Evolutionary conservation across 2,797 vertebrate species (phyloP).

Genomic region (Oceanodroma leucorhoa): DNA sequence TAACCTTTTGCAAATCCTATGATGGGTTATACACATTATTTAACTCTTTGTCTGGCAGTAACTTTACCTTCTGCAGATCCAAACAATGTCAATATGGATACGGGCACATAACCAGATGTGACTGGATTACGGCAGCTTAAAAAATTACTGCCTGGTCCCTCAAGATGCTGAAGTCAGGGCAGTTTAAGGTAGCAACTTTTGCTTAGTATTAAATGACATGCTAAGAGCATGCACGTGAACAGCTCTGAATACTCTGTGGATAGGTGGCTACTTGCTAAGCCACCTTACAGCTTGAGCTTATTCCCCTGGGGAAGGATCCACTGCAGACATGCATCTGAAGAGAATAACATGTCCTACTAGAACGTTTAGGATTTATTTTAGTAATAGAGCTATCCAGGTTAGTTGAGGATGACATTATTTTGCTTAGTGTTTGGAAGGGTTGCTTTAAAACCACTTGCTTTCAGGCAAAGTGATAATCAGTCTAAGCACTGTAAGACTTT

Average conservation of each 20-base stretch:
- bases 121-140: neutral
- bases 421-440: neutral
- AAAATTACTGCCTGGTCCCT: neutral
- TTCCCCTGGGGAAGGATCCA: neutral
- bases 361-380: neutral
- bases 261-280: neutral
- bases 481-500: neutral
- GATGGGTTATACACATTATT: neutral
- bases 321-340: neutral
- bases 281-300: neutral
- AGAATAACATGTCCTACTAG: neutral
- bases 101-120: neutral
- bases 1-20: neutral
- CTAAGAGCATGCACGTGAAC: neutral
- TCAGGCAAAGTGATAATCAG: slow-evolving; percentile 35
- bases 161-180: neutral
- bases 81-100: neutral
- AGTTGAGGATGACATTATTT: neutral
- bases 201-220: neutral
- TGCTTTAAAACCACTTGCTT: slow-evolving; percentile 53
- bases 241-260: neutral
- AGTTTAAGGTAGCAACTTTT: neutral
- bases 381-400: neutral
- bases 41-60: neutral
- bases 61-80: neutral